These are phyloP conservation scores for Porites divaricata DNA, from an alignment of 92 coral and sea anemone genomes.

Conservation along the genomic window DNA sequence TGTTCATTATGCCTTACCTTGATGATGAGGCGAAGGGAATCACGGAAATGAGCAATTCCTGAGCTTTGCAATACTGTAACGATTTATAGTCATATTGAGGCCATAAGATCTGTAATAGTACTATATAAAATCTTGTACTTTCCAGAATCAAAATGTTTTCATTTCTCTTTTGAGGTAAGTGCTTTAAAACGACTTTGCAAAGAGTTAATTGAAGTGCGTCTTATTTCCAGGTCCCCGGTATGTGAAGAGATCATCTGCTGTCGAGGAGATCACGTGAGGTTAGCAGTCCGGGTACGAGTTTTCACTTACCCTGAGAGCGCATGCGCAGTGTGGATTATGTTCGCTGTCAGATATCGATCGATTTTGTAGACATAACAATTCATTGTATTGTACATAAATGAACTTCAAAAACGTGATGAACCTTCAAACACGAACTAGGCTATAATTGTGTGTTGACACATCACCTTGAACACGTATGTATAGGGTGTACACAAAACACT, in stretches of 20 bases:
- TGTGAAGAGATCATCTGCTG: conserved; percentile 97
- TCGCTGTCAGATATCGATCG: conserved; percentile 96
- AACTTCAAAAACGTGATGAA: neutral
- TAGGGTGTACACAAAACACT: neutral
- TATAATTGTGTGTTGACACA: neutral
- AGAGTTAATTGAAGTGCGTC: neutral
- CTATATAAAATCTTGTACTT: too few relatives aligned
- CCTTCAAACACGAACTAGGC: neutral
- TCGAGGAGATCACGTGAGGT: conserved; percentile 97
- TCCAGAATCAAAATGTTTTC: neutral
- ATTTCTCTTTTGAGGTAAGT: neutral
- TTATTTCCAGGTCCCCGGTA: conserved; percentile 83
- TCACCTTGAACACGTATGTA: neutral
- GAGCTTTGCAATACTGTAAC: too few relatives aligned
- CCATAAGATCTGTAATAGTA: too few relatives aligned
- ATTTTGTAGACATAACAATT: conserved; percentile 54
- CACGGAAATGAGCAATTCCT: too few relatives aligned
- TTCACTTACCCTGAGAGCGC: conserved; percentile 95
- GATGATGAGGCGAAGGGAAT: too few relatives aligned
- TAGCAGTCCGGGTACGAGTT: conserved; percentile 93
- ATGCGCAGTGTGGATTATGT: conserved; percentile 99
- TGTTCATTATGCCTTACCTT: too few relatives aligned
- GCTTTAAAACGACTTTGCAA: neutral
- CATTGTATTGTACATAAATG: neutral
- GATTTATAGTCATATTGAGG: too few relatives aligned